phyloP scores from a whole-genome alignment of 2,888 invertebrate species.

The Catocala nupta region DNA sequence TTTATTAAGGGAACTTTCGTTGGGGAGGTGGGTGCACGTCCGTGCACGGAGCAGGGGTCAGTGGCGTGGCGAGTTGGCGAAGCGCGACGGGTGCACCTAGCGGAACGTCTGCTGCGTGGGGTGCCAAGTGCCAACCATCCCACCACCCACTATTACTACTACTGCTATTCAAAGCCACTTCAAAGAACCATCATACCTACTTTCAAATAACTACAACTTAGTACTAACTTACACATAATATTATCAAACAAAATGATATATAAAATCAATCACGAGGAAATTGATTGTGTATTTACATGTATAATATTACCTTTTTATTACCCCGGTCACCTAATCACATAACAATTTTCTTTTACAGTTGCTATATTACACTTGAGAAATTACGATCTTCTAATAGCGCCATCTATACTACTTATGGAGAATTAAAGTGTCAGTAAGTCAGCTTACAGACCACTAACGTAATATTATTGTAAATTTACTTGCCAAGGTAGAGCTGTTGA shows the following conservation, averaged over 20 bases:
- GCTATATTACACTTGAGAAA: not conserved
- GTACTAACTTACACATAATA: not conserved
- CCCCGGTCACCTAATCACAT: too few species aligned
- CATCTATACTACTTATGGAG: slow-evolving; percentile 49
- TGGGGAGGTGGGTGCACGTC: slow-evolving; percentile 33
- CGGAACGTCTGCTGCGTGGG: slow-evolving; percentile 68
- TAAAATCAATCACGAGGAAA: not conserved
- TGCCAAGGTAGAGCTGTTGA: too few species aligned
- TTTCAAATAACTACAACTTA: slow-evolving; percentile 14
- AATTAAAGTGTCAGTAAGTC: slow-evolving; percentile 20
- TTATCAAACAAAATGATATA: not conserved
- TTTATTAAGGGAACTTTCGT: slow-evolving; percentile 38
- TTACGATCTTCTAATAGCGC: slow-evolving; percentile 35
- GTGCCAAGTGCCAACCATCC: slow-evolving; percentile 64
- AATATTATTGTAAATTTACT: too few species aligned
- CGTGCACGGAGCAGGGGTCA: slow-evolving; percentile 56
- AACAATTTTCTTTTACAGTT: not conserved
- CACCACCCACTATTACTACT: slow-evolving; percentile 41
- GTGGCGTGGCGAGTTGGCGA: slow-evolving; percentile 64
- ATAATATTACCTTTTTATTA: too few species aligned
- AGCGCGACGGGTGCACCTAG: slow-evolving; percentile 66
- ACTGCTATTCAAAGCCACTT: slow-evolving; percentile 50
- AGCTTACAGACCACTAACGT: not conserved
- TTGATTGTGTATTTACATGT: not conserved
- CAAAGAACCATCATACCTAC: slow-evolving; percentile 20